phyloP scores from a whole-genome alignment of 1,140 invertebrate genomes.

The Adelges cooleyi region DNA sequence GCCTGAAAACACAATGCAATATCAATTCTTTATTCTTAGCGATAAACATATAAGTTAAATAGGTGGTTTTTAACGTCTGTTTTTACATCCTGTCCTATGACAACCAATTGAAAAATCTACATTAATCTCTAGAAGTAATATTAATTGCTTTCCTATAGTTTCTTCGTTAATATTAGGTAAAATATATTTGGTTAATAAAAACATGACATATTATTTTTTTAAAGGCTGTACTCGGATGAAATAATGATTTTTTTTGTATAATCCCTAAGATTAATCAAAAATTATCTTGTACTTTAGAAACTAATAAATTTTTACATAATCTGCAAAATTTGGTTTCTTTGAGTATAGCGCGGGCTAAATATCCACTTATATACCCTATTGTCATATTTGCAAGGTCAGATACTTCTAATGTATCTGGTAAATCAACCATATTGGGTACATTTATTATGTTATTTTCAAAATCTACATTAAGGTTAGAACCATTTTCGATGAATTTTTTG shows the following conservation, averaged over 20 bases:
- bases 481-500: background rate
- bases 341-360: background rate
- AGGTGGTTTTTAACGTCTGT: too few species aligned
- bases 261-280: background rate
- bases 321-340: background rate
- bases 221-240: background rate
- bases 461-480: background rate
- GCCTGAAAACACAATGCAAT: too few species aligned
- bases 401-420: background rate
- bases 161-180: background rate
- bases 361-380: background rate
- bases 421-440: background rate
- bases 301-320: background rate
- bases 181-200: background rate
- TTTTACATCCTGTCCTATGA: background rate
- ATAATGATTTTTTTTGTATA: background rate
- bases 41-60: too few species aligned
- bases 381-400: background rate
- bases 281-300: background rate
- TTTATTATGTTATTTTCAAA: background rate
- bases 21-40: too few species aligned
- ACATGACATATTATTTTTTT: conserved; percentile 1
- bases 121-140: background rate
- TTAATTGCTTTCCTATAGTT: background rate
- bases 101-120: background rate